Evolutionary conservation across 2,888 invertebrate genomes (phyloP).

Genomic region (Schizotus pectinicornis): DNA sequence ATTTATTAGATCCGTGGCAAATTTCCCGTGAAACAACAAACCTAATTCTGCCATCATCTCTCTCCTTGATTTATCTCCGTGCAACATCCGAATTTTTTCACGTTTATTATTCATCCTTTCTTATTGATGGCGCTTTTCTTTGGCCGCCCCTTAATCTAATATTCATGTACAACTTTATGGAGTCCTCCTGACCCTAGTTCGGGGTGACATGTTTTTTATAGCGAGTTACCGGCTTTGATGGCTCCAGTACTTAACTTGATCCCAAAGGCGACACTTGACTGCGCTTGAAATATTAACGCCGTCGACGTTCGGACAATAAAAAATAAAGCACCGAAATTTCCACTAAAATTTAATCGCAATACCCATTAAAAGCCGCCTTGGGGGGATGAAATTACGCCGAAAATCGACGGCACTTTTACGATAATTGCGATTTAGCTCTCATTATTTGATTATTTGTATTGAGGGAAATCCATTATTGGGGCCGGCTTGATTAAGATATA

Average conservation of each 20-base stretch:
- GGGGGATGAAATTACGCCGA: constrained; percentile 6
- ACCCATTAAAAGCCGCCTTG: background rate
- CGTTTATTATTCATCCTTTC: constrained; percentile 1
- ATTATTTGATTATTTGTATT: constrained; percentile 50
- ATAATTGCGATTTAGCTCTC: constrained; percentile 49
- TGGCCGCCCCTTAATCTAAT: constrained; percentile 45
- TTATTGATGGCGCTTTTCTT: constrained; percentile 29
- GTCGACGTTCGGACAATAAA: constrained; percentile 14
- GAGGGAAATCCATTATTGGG: constrained; percentile 47
- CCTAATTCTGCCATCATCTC: constrained; percentile 15
- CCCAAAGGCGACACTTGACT: constrained; percentile 39
- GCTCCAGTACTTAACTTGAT: constrained; percentile 43
- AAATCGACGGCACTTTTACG: constrained; percentile 45
- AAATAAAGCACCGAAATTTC: constrained; percentile 1
- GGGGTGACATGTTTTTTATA: constrained; percentile 45
- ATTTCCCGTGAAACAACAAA: constrained; percentile 27
- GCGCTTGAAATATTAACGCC: constrained; percentile 36
- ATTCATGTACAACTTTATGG: constrained; percentile 48
- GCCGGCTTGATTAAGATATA: constrained; percentile 52
- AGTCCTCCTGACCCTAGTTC: constrained; percentile 40
- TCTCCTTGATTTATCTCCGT: constrained; percentile 14
- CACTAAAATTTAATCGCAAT: constrained; percentile 7
- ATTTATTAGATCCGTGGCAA: constrained; percentile 23
- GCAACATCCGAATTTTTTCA: background rate
- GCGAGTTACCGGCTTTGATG: constrained; percentile 42